phyloP scores from a whole-genome alignment of 2,797 vertebrate genomes.

The Tympanoctomys barrerae region DNA sequence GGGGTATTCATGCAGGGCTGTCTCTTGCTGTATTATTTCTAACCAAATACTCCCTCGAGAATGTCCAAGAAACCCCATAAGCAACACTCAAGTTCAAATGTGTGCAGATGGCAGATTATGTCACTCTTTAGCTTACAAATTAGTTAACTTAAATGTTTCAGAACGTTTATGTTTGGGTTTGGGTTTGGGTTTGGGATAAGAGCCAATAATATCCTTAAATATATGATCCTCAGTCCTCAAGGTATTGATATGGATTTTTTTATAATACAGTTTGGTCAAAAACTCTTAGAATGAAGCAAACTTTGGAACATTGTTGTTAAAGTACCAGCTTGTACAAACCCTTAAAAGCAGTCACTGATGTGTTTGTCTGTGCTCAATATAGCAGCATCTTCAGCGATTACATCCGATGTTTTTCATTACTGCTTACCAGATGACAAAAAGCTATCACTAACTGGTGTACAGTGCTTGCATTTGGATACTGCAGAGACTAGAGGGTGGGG shows the following conservation, averaged over 20 bases:
- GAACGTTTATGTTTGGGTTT: neutral
- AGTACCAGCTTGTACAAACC: constrained; percentile 69
- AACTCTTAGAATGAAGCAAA: constrained; percentile 28
- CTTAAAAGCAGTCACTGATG: constrained; percentile 55
- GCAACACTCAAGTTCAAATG: neutral
- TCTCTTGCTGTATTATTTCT: neutral
- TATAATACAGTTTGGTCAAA: constrained; percentile 7
- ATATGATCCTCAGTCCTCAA: neutral
- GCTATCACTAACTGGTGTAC: constrained; percentile 74
- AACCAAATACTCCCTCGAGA: neutral
- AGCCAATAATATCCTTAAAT: constrained; percentile 11
- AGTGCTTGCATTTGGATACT: constrained; percentile 63
- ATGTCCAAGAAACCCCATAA: neutral
- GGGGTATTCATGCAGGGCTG: neutral
- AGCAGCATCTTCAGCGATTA: constrained; percentile 27
- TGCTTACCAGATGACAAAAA: constrained; percentile 79
- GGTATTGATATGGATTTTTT: neutral
- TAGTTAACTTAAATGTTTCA: neutral
- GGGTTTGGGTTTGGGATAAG: neutral
- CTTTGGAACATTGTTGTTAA: neutral
- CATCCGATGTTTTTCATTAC: constrained; percentile 28
- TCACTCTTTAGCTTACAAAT: neutral
- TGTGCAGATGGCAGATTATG: neutral
- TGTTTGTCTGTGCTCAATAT: constrained; percentile 69
- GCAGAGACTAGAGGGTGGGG: constrained; percentile 54